Conservation (phyloP, 2,888 invertebrate species). For the Stenchaetothrips biformis region DNA sequence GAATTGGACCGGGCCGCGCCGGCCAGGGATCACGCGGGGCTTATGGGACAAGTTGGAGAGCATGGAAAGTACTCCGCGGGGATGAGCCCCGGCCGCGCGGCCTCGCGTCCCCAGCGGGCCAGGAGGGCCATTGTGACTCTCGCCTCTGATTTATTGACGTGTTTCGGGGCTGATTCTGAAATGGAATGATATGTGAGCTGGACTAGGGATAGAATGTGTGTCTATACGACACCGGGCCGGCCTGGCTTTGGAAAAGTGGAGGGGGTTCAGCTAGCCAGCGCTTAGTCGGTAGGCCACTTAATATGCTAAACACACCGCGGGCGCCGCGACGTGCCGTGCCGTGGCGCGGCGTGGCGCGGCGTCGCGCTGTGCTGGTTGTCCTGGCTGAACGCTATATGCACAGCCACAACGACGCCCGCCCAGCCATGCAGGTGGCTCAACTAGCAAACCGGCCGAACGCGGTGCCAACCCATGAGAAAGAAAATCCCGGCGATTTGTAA, state of each 20-base stretch:
- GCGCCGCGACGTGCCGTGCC: conserved; percentile 6
- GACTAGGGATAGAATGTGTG: not conserved
- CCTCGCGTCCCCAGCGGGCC: no score
- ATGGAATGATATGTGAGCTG: conserved; percentile 18
- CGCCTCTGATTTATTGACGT: conserved; percentile 8
- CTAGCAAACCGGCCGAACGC: conserved; percentile 7
- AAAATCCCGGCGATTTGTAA: conserved; percentile 24
- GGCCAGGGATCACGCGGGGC: not conserved
- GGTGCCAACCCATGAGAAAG: conserved; percentile 11
- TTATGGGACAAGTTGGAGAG: conserved; percentile 24
- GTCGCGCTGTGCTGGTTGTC: not conserved
- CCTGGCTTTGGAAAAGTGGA: not conserved
- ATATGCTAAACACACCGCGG: conserved; percentile 22
- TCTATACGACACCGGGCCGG: not conserved
- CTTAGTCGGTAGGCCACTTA: conserved; percentile 24
- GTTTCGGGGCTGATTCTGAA: conserved; percentile 18
- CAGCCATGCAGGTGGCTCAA: conserved; percentile 20
- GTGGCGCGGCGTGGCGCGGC: not conserved
- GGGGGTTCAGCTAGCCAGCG: conserved; percentile 1
- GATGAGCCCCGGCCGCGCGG: no score
- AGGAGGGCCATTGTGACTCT: not conserved
- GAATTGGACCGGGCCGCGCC: conserved; percentile 7
- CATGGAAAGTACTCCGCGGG: conserved; percentile 1
- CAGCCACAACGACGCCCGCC: conserved; percentile 4
- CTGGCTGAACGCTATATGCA: not conserved